Evolutionary conservation across 2,888 invertebrate species (phyloP).

Genomic region (Euzophera pinguis): DNA sequence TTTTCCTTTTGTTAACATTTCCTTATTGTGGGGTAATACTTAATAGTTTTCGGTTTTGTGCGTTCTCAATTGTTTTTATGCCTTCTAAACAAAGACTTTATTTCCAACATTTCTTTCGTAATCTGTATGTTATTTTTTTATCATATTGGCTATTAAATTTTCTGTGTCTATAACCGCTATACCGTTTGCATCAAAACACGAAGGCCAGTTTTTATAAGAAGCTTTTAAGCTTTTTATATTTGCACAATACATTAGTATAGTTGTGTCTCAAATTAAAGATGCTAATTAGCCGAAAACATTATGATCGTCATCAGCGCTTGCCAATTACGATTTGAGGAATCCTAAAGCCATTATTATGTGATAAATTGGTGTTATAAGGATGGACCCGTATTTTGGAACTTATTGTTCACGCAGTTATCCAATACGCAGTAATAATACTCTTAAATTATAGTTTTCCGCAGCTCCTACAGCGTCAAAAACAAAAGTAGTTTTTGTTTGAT

Average conservation of each 20-base stretch:
- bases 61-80: not conserved
- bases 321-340: not conserved
- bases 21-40: not conserved
- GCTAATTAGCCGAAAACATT: conserved; percentile 3
- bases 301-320: not conserved
- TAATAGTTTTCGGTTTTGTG: not conserved
- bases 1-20: conserved; percentile 18
- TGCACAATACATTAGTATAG: not conserved
- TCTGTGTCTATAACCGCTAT: no score
- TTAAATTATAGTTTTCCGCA: no score
- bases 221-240: not conserved
- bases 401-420: not conserved
- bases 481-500: no score
- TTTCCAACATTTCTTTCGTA: no score
- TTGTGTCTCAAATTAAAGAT: not conserved
- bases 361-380: not conserved
- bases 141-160: no score
- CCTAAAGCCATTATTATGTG: conserved; percentile 1
- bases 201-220: not conserved
- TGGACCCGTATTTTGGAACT: not conserved
- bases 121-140: no score
- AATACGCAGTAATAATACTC: no score
- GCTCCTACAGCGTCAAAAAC: no score
- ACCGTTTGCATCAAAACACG: no score
- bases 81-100: no score